phyloP scores from a whole-genome alignment of 2,797 vertebrate genomes.

The Sternotherus odoratus region DNA sequence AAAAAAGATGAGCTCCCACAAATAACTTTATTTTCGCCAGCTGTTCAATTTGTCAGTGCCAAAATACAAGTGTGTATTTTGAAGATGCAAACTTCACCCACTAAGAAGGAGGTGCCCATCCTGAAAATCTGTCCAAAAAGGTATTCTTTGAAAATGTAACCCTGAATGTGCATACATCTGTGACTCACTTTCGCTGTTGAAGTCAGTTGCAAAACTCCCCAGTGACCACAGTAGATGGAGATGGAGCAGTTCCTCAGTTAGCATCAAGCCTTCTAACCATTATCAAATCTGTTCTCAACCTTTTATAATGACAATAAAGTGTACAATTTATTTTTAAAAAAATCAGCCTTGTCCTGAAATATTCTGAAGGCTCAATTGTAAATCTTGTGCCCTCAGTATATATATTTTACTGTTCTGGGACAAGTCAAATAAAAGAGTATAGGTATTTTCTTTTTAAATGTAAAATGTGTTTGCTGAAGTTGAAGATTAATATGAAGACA shows the following conservation, averaged over 20 bases:
- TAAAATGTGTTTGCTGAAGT: constrained; percentile 50
- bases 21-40: neutral
- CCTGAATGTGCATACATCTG: neutral
- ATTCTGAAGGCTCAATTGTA: neutral
- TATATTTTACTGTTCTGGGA: neutral
- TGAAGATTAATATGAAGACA: constrained; percentile 72
- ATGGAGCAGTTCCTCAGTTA: neutral
- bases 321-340: neutral
- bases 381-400: neutral
- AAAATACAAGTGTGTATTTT: neutral
- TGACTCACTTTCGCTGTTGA: rapidly evolving
- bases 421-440: neutral
- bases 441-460: neutral
- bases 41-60: neutral
- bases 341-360: neutral
- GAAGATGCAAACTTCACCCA: neutral
- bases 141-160: neutral
- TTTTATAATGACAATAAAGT: neutral
- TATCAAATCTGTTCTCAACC: neutral
- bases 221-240: neutral
- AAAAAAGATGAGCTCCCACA: neutral
- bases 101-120: neutral
- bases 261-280: neutral
- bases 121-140: neutral
- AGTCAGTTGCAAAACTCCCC: neutral